Percentiles rank a stretch among this genome's conserved stretches.
Evolutionary conservation across 1,140 invertebrate genomes (phyloP).

Genomic region (Listronotus oregonensis): DNA sequence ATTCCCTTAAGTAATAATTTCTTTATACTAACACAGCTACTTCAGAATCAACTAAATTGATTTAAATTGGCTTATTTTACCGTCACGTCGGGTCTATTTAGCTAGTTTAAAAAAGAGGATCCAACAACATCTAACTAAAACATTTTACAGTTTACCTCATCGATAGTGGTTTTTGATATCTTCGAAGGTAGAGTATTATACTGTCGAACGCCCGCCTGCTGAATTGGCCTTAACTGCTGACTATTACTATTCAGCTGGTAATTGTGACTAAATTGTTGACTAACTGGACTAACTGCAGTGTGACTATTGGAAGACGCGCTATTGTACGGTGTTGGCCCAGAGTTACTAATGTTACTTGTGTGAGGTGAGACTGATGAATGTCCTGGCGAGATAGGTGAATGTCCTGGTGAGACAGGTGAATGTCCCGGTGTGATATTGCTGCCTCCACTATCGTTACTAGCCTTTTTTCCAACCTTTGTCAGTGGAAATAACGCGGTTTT

Average conservation of each 20-base stretch:
- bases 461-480: conserved; percentile 54
- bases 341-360: conserved; percentile 19
- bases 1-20: too few relatives aligned
- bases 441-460: conserved; percentile 14
- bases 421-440: neutral
- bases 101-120: too few relatives aligned
- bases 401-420: neutral
- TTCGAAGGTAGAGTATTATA: conserved; percentile 33
- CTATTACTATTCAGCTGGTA: conserved; percentile 4
- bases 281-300: neutral
- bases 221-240: neutral
- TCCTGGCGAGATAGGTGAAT: neutral
- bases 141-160: conserved; percentile 24
- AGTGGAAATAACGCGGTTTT: conserved; percentile 62
- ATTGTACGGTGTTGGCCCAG: conserved; percentile 2
- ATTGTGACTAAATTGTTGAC: conserved; percentile 10
- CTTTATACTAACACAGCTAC: too few relatives aligned
- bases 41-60: too few relatives aligned
- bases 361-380: neutral
- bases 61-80: too few relatives aligned
- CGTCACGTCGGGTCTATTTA: too few relatives aligned
- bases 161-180: conserved; percentile 29
- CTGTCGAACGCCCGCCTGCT: neutral
- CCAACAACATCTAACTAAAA: too few relatives aligned
- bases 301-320: conserved; percentile 12